phyloP scores from a whole-genome alignment of 2,888 invertebrate species.

The Limnephilus lunatus region DNA sequence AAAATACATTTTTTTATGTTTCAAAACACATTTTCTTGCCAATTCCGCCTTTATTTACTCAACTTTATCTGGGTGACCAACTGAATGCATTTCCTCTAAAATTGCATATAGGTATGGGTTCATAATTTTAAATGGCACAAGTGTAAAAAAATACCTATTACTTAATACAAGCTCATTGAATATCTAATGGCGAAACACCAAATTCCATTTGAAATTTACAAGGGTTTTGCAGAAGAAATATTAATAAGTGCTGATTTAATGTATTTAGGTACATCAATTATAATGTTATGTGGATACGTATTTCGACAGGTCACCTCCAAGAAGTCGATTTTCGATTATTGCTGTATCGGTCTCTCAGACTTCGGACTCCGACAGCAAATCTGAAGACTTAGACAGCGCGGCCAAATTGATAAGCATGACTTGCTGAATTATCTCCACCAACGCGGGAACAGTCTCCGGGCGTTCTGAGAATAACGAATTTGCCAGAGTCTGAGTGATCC shows the following conservation, averaged over 20 bases:
- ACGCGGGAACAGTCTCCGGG: constrained; percentile 50
- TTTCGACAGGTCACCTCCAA: constrained; percentile 22
- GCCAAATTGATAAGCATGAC: constrained; percentile 62
- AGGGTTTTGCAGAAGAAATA: not conserved
- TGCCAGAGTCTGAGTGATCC: constrained; percentile 9
- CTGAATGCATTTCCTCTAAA: too few species aligned
- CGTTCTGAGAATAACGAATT: constrained; percentile 49
- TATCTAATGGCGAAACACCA: not conserved
- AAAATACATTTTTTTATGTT: too few species aligned
- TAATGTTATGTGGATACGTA: not conserved
- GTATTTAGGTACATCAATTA: not conserved
- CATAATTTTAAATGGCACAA: too few species aligned
- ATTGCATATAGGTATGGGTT: too few species aligned
- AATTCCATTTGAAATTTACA: not conserved
- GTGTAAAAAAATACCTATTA: too few species aligned
- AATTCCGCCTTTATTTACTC: too few species aligned
- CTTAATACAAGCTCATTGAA: too few species aligned
- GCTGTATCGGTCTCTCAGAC: constrained; percentile 18
- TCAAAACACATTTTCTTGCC: too few species aligned
- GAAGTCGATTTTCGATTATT: constrained; percentile 27
- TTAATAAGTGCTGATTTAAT: not conserved
- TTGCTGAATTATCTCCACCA: constrained; percentile 51
- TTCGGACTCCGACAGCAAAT: not conserved
- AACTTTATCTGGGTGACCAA: too few species aligned
- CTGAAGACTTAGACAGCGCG: constrained; percentile 48